phyloP scores from a whole-genome alignment of 2,113 vertebrate genomes.

The Sitta europaea region DNA sequence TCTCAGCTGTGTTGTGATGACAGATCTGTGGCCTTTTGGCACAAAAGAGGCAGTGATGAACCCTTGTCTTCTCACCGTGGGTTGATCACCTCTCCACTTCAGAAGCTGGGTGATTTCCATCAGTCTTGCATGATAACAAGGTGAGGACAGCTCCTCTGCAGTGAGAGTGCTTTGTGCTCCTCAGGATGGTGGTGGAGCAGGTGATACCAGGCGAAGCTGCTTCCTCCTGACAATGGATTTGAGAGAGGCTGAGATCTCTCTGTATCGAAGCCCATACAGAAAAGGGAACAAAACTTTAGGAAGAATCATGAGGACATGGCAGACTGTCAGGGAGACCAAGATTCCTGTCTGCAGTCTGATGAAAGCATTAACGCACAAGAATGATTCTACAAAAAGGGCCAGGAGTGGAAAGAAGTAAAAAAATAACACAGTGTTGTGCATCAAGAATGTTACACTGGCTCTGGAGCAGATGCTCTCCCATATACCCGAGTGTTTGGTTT shows the following conservation, averaged over 20 bases:
- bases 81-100: background rate
- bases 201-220: conserved; percentile 14
- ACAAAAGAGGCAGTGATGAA: background rate
- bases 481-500: conserved; percentile 71
- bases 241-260: conserved; percentile 72
- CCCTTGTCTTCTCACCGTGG: background rate
- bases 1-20: background rate
- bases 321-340: conserved; percentile 72
- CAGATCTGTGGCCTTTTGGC: background rate
- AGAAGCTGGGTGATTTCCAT: background rate
- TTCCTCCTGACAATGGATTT: conserved; percentile 63
- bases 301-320: conserved; percentile 73
- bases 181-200: conserved; percentile 21
- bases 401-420: conserved; percentile 77
- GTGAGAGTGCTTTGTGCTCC: background rate
- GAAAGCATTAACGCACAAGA: conserved; percentile 47
- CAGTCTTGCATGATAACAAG: background rate
- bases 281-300: conserved; percentile 77
- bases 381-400: conserved; percentile 66
- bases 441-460: conserved; percentile 77
- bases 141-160: background rate
- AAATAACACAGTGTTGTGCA: conserved; percentile 78
- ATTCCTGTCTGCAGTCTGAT: conserved; percentile 55
- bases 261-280: conserved; percentile 74
- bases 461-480: conserved; percentile 71